These are phyloP conservation scores for Nasonia giraulti DNA, from an alignment of 1,140 invertebrate species.

Conservation along the genomic window DNA sequence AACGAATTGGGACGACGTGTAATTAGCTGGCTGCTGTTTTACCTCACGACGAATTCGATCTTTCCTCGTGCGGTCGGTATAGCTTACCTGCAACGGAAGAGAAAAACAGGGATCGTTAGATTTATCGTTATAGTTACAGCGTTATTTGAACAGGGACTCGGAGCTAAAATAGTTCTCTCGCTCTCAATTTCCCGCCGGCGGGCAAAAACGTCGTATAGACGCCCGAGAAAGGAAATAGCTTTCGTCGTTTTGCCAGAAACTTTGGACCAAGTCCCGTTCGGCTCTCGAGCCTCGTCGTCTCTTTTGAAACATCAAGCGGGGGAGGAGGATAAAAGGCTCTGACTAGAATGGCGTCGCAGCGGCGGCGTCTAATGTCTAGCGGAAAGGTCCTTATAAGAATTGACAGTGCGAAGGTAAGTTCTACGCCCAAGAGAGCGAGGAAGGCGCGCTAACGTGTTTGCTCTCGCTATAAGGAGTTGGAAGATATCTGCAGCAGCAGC, in stretches of 20 bases:
- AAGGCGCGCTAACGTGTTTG: constrained; percentile 1
- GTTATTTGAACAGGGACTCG: too few species aligned
- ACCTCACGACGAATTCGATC: neutral
- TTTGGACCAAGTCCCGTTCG: constrained; percentile 64
- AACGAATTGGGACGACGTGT: neutral
- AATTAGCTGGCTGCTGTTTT: neutral
- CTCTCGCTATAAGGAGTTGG: neutral
- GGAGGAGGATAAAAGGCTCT: constrained; percentile 50
- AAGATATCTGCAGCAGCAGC: neutral
- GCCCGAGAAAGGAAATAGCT: constrained; percentile 22
- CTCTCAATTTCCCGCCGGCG: neutral
- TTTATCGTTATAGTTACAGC: neutral
- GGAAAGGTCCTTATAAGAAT: constrained; percentile 66
- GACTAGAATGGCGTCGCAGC: neutral
- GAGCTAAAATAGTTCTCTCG: neutral
- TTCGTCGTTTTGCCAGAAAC: constrained; percentile 64
- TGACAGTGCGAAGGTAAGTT: constrained; percentile 56
- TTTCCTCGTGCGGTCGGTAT: neutral
- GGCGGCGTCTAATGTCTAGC: constrained; percentile 61
- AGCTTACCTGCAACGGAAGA: constrained; percentile 11
- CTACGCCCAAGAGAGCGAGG: constrained; percentile 14
- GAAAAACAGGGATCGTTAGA: neutral
- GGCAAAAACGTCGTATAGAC: neutral
- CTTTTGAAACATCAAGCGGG: constrained; percentile 16
- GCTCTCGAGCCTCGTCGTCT: neutral